Percentiles rank a stretch among this genome's conserved stretches.
Conservation (phyloP, 2,797 vertebrate genomes). For the Botia kubotai region DNA sequence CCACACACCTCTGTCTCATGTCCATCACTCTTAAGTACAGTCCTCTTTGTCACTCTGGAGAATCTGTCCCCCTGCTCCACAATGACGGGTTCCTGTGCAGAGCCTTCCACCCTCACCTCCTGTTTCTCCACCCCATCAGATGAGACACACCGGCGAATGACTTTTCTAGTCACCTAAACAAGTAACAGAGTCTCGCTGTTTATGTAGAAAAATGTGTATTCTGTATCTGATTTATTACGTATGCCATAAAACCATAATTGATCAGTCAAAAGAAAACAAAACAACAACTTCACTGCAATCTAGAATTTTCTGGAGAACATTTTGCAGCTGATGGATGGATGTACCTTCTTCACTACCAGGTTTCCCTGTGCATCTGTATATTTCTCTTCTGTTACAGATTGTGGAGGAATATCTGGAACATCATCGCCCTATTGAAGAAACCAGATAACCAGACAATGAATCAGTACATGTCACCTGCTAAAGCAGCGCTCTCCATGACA, state of each 20-base stretch:
- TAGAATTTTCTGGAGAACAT: too few species aligned
- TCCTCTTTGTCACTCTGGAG: constrained; percentile 87
- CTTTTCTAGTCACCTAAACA: constrained; percentile 86
- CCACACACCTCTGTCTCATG: constrained; percentile 85
- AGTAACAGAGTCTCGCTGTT: constrained; percentile 19
- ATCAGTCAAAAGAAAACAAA: too few species aligned
- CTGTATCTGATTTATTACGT: background rate
- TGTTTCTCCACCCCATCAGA: constrained; percentile 82
- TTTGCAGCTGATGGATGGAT: background rate
- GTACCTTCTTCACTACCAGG: constrained; percentile 89
- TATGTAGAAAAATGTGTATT: background rate
- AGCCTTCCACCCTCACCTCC: constrained; percentile 80
- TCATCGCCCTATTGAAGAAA: constrained; percentile 81
- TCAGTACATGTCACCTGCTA: background rate
- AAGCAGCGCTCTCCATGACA: constrained; percentile 9
- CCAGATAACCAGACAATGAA: constrained; percentile 37
- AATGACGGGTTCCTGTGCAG: constrained; percentile 71
- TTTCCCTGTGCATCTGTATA: constrained; percentile 88
- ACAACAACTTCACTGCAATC: too few species aligned
- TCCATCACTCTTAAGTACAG: constrained; percentile 87
- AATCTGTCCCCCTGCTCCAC: constrained; percentile 79
- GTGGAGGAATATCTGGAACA: constrained; percentile 83
- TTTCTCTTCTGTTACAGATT: constrained; percentile 87
- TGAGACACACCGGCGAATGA: constrained; percentile 84
- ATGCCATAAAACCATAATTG: background rate